phyloP scores from a whole-genome alignment of 2,888 invertebrate species.

The Zygogramma bicolorata region DNA sequence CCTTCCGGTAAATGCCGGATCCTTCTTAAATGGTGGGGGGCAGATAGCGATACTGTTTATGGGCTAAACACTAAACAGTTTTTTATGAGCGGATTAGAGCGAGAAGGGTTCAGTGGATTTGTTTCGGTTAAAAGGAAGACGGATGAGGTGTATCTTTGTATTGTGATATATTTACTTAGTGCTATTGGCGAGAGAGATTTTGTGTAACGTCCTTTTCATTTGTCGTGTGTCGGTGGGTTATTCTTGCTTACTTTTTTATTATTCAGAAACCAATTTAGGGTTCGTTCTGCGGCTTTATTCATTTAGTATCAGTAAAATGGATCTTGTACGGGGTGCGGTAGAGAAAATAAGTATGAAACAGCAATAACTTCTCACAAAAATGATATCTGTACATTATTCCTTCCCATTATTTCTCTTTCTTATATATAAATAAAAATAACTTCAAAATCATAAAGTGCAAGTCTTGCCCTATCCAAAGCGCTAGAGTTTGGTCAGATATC shows the following conservation, averaged over 20 bases:
- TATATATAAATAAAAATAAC: no score
- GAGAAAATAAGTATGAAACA: constrained; percentile 30
- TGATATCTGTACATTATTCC: no score
- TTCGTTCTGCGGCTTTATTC: constrained; percentile 37
- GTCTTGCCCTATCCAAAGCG: no score
- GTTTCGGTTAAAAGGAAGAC: constrained; percentile 60
- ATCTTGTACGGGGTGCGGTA: constrained; percentile 46
- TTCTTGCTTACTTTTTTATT: constrained; percentile 50
- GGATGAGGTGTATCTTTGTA: constrained; percentile 54
- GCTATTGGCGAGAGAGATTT: constrained; percentile 57
- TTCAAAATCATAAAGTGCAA: no score
- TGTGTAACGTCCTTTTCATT: constrained; percentile 54
- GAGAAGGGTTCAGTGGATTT: constrained; percentile 63
- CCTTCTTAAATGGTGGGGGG: constrained; percentile 61
- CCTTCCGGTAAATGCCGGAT: constrained; percentile 57
- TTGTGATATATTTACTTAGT: constrained; percentile 58
- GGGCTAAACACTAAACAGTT: constrained; percentile 66
- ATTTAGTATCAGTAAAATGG: constrained; percentile 28
- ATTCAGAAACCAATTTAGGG: constrained; percentile 49
- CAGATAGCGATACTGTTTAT: constrained; percentile 65
- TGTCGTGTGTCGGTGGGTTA: constrained; percentile 50
- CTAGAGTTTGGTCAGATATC: no score
- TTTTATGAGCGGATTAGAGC: constrained; percentile 64
- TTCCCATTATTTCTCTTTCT: no score
- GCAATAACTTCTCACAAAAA: no score